Percentiles rank a stretch among this genome's conserved stretches.
Conservation (phyloP, 2,113 vertebrate genomes). For the Sula dactylatra region DNA sequence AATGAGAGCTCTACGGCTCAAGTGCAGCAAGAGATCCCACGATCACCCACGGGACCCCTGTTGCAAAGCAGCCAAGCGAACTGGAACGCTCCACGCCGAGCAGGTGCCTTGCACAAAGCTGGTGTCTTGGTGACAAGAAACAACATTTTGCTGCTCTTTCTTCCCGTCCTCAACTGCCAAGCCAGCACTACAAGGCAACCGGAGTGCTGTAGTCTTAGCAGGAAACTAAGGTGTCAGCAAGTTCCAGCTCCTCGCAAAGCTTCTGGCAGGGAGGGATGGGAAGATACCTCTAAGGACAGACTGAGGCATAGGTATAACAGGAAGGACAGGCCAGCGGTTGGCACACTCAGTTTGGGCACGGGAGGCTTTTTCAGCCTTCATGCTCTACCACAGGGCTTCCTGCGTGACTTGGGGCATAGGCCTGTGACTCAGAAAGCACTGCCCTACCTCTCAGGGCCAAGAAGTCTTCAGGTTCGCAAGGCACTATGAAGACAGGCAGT, state of each 20-base stretch:
- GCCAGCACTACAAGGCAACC: neutral
- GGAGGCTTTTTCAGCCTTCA: neutral
- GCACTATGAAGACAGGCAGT: neutral
- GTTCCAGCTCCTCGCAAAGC: neutral
- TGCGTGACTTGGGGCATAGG: neutral
- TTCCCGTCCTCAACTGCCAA: neutral
- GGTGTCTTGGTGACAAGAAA: neutral
- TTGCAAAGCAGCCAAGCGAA: neutral
- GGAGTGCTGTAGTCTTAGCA: neutral
- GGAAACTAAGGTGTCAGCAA: neutral
- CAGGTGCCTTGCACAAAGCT: neutral
- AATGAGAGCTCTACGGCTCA: rapidly evolving
- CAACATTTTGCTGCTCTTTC: neutral
- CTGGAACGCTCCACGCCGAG: neutral
- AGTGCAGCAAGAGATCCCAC: neutral
- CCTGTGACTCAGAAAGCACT: neutral
- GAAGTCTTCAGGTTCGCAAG: neutral
- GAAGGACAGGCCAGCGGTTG: neutral
- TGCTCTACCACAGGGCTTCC: neutral
- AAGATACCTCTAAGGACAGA: neutral
- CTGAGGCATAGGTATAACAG: neutral
- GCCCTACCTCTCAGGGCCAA: neutral
- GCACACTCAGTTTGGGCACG: neutral
- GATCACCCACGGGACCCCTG: neutral
- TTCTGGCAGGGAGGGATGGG: neutral